phyloP scores from a whole-genome alignment of 2,797 vertebrate genomes.

The Brachyalestes nurse region DNA sequence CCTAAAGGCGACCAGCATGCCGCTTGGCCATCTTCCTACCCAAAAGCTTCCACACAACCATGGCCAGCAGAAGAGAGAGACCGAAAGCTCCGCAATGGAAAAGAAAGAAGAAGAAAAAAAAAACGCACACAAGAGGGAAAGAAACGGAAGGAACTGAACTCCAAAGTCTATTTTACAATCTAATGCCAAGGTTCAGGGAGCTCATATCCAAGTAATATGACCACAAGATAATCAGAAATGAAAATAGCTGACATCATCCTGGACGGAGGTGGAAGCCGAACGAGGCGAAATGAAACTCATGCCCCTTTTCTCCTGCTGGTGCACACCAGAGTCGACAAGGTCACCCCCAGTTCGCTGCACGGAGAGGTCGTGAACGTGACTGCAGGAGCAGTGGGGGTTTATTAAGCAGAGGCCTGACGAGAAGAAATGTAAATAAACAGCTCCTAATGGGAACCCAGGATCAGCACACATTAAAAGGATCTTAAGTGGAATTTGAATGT shows the following conservation, averaged over 20 bases:
- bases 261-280: conserved; percentile 29
- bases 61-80: conserved; percentile 43
- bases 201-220: conserved; percentile 36
- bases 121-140: conserved; percentile 11
- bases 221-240: conserved; percentile 62
- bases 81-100: conserved; percentile 42
- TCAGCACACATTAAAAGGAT: background rate
- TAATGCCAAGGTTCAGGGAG: conserved; percentile 24
- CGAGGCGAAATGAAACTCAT: conserved; percentile 42
- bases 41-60: conserved; percentile 34
- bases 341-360: background rate
- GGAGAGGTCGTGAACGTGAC: conserved; percentile 25
- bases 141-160: conserved; percentile 34
- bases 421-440: conserved; percentile 42
- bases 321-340: conserved; percentile 5
- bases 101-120: conserved; percentile 38
- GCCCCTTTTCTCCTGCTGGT: conserved; percentile 10
- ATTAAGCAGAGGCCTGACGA: conserved; percentile 27
- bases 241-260: conserved; percentile 69
- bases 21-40: conserved; percentile 38
- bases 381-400: conserved; percentile 9
- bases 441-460: conserved; percentile 21
- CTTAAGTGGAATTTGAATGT: conserved; percentile 32
- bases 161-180: conserved; percentile 17
- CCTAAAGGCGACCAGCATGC: conserved; percentile 64